These are phyloP conservation scores for Leptopilina clavipes DNA, from an alignment of 1,140 invertebrate species.

Conservation along the genomic window DNA sequence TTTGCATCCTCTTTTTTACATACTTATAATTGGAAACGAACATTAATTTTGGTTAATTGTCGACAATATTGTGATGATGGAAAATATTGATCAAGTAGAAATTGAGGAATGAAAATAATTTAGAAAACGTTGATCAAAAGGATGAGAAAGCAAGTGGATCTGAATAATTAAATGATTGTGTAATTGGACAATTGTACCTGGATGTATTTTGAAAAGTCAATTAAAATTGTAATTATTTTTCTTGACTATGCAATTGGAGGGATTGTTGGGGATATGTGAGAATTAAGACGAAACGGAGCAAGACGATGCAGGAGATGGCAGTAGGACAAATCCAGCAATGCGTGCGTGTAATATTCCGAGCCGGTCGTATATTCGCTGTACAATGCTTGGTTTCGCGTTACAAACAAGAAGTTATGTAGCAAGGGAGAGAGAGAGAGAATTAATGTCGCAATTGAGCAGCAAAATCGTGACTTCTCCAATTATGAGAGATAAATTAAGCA, in stretches of 20 bases:
- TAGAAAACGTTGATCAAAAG: too few relatives aligned
- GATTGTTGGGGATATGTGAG: background rate
- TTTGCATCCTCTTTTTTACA: too few relatives aligned
- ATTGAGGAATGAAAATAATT: too few relatives aligned
- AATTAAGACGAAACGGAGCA: slow-evolving; percentile 52
- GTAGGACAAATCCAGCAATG: slow-evolving; percentile 48
- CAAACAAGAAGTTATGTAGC: slow-evolving; percentile 35
- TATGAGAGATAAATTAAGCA: slow-evolving; percentile 40
- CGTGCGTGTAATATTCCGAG: slow-evolving; percentile 59
- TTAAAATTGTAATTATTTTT: slow-evolving; percentile 4
- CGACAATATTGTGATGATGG: too few relatives aligned
- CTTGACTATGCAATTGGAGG: background rate
- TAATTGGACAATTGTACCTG: too few relatives aligned
- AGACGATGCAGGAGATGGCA: slow-evolving; percentile 46
- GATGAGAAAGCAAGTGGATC: background rate
- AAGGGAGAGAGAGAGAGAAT: slow-evolving; percentile 36
- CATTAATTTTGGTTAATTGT: too few relatives aligned
- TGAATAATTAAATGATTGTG: background rate
- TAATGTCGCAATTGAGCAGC: slow-evolving; percentile 55
- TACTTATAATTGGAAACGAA: too few relatives aligned
- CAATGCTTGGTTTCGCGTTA: slow-evolving; percentile 61
- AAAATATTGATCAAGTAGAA: too few relatives aligned
- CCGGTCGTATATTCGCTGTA: slow-evolving; percentile 43
- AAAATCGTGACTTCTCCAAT: slow-evolving; percentile 51
- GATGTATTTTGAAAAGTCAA: too few relatives aligned